These are phyloP conservation scores for Pelmatolapia mariae DNA, from an alignment of 2,113 vertebrate genomes.

Conservation along the genomic window DNA sequence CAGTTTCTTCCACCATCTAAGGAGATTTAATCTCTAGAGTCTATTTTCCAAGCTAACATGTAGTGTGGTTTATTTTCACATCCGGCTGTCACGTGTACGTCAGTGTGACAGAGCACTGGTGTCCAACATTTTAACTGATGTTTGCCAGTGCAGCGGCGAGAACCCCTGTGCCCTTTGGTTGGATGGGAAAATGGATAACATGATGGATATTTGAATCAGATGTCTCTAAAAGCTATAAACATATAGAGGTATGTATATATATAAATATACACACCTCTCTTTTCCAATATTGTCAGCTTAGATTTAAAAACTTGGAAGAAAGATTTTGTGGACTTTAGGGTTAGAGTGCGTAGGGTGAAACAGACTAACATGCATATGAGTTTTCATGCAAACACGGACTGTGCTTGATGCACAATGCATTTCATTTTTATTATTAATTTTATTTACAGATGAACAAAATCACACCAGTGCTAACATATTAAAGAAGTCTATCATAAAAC, in stretches of 20 bases:
- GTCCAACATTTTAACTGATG: background rate
- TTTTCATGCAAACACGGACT: background rate
- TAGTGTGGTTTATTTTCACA: background rate
- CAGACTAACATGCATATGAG: background rate
- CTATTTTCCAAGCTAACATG: background rate
- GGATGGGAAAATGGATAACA: background rate
- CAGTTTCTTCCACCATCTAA: background rate
- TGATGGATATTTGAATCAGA: background rate
- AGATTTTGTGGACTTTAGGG: fast-evolving
- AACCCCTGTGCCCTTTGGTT: background rate
- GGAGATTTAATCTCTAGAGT: background rate
- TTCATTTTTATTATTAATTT: background rate
- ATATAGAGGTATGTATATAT: background rate
- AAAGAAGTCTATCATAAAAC: background rate
- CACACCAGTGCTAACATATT: background rate
- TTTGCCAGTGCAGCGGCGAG: background rate
- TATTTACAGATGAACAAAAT: background rate
- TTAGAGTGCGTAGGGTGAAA: background rate
- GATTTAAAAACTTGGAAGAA: background rate
- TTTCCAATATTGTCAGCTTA: background rate
- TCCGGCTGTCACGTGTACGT: fast-evolving
- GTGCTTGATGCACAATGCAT: background rate
- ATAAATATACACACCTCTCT: background rate
- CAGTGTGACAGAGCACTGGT: background rate
- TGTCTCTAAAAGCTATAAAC: background rate